Conservation (phyloP, 2,113 vertebrate genomes). For the Tenebrosternarchus preto region DNA sequence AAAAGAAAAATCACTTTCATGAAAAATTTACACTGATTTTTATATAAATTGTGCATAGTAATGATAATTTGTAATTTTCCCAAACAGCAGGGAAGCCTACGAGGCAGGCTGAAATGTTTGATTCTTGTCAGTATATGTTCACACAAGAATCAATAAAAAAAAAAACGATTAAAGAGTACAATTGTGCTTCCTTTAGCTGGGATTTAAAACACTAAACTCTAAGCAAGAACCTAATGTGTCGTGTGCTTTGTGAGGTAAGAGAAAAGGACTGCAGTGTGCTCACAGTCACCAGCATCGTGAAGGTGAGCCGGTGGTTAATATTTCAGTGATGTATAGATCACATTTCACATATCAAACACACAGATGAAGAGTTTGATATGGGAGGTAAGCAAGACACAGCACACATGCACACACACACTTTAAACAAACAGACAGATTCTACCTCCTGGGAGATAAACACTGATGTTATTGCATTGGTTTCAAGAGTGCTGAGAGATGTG, state of each 20-base stretch:
- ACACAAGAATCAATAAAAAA: background rate
- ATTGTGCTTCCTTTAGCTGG: background rate
- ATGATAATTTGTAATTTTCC: no score
- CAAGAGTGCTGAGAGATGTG: background rate
- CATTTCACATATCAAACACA: constrained; percentile 3
- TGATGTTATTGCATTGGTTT: constrained; percentile 34
- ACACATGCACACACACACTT: background rate
- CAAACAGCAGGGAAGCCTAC: no score
- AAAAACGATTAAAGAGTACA: background rate
- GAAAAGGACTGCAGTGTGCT: background rate
- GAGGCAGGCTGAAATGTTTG: no score
- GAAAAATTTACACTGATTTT: no score
- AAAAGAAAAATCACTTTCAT: no score
- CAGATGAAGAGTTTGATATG: background rate
- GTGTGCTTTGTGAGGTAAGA: constrained; percentile 51
- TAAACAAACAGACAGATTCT: background rate
- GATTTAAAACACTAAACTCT: background rate
- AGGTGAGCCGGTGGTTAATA: background rate
- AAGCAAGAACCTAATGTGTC: background rate
- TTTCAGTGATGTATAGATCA: constrained; percentile 10
- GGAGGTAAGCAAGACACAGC: background rate
- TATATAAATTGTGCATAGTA: no score
- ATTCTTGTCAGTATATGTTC: no score
- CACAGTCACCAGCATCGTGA: background rate
- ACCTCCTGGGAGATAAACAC: constrained; percentile 16